Conservation (phyloP, 1,140 invertebrate species). For the Hetaerina americana region DNA sequence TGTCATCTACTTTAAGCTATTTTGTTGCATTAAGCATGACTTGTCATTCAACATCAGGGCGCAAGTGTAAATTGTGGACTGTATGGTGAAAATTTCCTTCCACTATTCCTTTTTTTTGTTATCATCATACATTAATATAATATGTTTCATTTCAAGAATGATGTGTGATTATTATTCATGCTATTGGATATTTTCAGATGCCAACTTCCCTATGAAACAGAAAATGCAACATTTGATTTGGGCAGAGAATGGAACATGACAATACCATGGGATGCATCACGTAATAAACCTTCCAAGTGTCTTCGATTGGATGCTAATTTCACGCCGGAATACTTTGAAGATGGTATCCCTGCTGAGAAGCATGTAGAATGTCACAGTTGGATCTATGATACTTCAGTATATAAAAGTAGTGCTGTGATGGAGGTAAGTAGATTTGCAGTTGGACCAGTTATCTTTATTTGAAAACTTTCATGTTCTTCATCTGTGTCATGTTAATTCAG, state of each 20-base stretch:
- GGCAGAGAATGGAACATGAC: conserved; percentile 31
- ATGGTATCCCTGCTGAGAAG: conserved; percentile 18
- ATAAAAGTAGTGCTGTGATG: conserved; percentile 46
- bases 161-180: no score
- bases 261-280: conserved; percentile 37
- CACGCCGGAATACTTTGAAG: conserved; percentile 21
- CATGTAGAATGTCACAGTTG: conserved; percentile 35
- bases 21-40: no score
- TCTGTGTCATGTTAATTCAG: neutral
- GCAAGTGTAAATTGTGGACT: no score
- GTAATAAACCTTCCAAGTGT: conserved; percentile 36
- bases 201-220: conserved; percentile 39
- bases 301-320: conserved; percentile 27
- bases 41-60: no score
- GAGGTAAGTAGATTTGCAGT: conserved; percentile 32
- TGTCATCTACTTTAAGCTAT: no score
- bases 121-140: no score
- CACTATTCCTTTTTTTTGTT: no score
- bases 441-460: neutral
- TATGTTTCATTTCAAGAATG: no score
- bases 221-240: conserved; percentile 36
- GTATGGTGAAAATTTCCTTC: no score
- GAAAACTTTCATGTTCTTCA: conserved; percentile 2
- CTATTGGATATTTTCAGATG: conserved; percentile 43
- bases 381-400: conserved; percentile 44